Percentiles rank a stretch among this genome's conserved stretches.
Conservation (phyloP, 1,140 invertebrate genomes). For the Phymorhynchus buccinoides region DNA sequence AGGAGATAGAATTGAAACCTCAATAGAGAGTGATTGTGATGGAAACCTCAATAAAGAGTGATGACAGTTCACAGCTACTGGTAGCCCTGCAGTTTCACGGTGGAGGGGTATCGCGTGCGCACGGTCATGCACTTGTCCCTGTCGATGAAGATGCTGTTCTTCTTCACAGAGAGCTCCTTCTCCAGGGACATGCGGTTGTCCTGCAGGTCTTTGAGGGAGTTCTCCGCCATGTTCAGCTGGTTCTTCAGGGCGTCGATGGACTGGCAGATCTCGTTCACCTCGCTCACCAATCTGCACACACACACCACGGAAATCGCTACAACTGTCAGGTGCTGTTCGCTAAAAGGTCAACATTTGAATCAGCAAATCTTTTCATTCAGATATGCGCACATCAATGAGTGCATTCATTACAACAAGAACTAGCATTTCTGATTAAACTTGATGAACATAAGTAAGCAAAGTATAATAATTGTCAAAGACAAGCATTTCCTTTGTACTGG, state of each 20-base stretch:
- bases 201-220: conserved; percentile 71
- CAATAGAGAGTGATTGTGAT: no score
- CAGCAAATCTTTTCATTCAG: no score
- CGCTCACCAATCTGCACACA: conserved; percentile 68
- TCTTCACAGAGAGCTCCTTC: conserved; percentile 72
- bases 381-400: no score
- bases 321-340: no score
- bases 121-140: conserved; percentile 70
- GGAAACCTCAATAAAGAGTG: no score
- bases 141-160: conserved; percentile 73
- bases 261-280: conserved; percentile 72
- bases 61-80: conserved; percentile 52
- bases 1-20: background rate
- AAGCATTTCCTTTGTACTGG: no score
- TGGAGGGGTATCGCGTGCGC: conserved; percentile 70
- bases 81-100: conserved; percentile 70
- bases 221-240: conserved; percentile 70
- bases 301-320: no score
- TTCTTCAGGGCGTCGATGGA: conserved; percentile 71
- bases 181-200: conserved; percentile 72
- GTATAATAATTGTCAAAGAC: no score
- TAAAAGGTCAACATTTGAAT: no score
- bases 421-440: no score
- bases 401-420: no score
- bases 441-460: no score